Evolutionary conservation across 2,888 invertebrate genomes (phyloP).

Genomic region (Tortrix viridana): DNA sequence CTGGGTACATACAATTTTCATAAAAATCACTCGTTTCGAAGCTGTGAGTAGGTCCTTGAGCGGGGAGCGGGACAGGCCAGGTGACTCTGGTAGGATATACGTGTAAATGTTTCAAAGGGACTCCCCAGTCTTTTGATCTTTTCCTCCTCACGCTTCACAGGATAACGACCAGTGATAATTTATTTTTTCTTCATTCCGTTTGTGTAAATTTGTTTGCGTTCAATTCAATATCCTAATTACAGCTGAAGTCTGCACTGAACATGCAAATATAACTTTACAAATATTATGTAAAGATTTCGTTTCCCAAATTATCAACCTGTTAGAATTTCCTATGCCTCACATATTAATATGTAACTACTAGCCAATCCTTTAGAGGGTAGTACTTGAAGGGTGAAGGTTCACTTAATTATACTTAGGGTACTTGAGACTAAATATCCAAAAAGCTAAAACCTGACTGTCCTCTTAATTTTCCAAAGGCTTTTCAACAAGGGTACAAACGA

Average conservation of each 20-base stretch:
- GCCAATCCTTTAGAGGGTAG: too few relatives aligned
- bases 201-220: constrained; percentile 31
- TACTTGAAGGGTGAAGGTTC: too few relatives aligned
- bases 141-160: constrained; percentile 37
- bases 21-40: constrained; percentile 26
- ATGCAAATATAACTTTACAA: not conserved
- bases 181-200: constrained; percentile 37
- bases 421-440: not conserved
- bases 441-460: not conserved
- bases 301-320: too few relatives aligned
- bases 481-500: constrained; percentile 11
- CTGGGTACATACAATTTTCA: constrained; percentile 23
- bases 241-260: not conserved
- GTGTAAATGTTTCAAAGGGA: constrained; percentile 50
- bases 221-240: constrained; percentile 30
- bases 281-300: too few relatives aligned
- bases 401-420: too few relatives aligned
- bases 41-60: constrained; percentile 17
- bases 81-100: constrained; percentile 42
- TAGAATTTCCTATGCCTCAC: too few relatives aligned
- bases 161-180: constrained; percentile 39
- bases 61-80: constrained; percentile 39
- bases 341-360: too few relatives aligned
- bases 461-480: constrained; percentile 6
- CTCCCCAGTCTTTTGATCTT: constrained; percentile 54